These are phyloP conservation scores for Aphelenchoides besseyi DNA, from an alignment of 1,140 invertebrate genomes.

Conservation along the genomic window DNA sequence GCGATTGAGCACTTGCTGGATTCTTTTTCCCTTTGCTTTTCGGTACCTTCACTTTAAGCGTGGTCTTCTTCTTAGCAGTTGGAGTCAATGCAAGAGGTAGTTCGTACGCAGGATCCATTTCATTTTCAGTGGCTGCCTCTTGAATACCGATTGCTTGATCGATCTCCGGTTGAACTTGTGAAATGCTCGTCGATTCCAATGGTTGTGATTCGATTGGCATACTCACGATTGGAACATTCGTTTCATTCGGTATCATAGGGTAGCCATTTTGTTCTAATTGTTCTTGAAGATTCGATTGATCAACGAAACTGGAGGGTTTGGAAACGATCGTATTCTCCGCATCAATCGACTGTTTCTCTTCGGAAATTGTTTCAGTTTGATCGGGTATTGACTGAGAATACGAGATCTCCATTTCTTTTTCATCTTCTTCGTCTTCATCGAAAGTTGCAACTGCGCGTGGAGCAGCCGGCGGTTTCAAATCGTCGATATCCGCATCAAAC, in stretches of 20 bases:
- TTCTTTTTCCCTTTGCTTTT: slow-evolving; percentile 26
- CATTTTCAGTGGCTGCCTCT: not conserved
- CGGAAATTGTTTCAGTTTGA: too few species aligned
- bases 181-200: not conserved
- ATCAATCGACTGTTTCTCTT: too few species aligned
- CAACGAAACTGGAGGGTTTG: not conserved
- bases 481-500: not conserved
- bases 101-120: not conserved
- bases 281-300: too few species aligned
- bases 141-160: not conserved
- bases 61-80: slow-evolving; percentile 14
- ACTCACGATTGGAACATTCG: too few species aligned
- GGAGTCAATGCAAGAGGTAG: slow-evolving; percentile 21
- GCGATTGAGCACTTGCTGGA: slow-evolving; percentile 25
- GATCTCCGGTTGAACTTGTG: not conserved
- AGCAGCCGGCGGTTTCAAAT: slow-evolving; percentile 21
- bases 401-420: not conserved
- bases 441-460: not conserved
- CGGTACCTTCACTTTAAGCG: slow-evolving; percentile 5
- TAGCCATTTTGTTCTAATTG: too few species aligned
- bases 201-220: too few species aligned
- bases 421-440: slow-evolving; percentile 4
- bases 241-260: too few species aligned
- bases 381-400: not conserved
- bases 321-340: not conserved